phyloP scores from a whole-genome alignment of 2,888 invertebrate species.

The Orgyia antiqua region DNA sequence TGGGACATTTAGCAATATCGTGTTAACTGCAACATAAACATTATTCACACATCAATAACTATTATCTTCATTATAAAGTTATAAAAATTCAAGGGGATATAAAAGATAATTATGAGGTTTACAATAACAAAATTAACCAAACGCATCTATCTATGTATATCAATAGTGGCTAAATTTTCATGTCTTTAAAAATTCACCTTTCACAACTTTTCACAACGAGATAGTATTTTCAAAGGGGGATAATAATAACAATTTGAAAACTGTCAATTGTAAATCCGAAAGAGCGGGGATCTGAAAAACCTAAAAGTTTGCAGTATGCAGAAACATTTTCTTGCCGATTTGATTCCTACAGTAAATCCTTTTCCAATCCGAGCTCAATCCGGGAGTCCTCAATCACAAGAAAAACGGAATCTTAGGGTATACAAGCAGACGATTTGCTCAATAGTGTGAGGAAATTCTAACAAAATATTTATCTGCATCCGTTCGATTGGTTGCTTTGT shows the following conservation, averaged over 20 bases:
- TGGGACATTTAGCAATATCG: too few species aligned
- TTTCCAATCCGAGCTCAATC: conserved; percentile 36
- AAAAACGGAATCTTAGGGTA: conserved; percentile 33
- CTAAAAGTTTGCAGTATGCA: conserved; percentile 31
- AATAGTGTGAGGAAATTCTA: conserved; percentile 16
- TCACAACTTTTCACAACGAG: too few species aligned
- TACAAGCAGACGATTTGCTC: conserved; percentile 25
- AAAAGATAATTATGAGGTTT: too few species aligned
- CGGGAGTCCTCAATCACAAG: conserved; percentile 41
- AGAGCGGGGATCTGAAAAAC: conserved; percentile 26
- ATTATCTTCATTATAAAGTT: too few species aligned
- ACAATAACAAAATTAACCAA: too few species aligned
- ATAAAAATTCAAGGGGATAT: too few species aligned
- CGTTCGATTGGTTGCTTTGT: conserved; percentile 13
- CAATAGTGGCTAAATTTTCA: too few species aligned
- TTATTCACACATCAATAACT: too few species aligned
- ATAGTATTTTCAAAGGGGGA: too few species aligned
- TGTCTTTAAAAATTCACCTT: too few species aligned
- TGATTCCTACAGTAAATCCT: conserved; percentile 27
- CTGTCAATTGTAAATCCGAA: not conserved
- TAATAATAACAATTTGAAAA: not conserved
- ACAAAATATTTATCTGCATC: conserved; percentile 22
- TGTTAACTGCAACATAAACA: too few species aligned
- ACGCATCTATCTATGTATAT: too few species aligned
- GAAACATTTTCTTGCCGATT: conserved; percentile 31